These are phyloP conservation scores for Emmelina monodactyla DNA, from an alignment of 2,888 invertebrate species.

Conservation along the genomic window DNA sequence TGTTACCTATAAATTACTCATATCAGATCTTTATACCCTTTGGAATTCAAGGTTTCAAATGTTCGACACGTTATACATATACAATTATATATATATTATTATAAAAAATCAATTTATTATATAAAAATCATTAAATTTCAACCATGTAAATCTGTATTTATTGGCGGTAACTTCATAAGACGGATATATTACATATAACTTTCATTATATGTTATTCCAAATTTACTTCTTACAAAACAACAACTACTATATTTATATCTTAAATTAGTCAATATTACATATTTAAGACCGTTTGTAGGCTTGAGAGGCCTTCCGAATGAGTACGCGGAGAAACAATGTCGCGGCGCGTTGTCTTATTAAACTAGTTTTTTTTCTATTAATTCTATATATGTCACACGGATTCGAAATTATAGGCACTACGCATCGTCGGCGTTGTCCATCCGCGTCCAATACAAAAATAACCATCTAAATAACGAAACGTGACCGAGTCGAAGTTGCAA, in stretches of 20 bases:
- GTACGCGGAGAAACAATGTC: not conserved
- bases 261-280: slow-evolving; percentile 38
- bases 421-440: too few relatives aligned
- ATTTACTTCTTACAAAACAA: slow-evolving; percentile 62
- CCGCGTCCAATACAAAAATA: too few relatives aligned
- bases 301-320: too few relatives aligned
- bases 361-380: too few relatives aligned
- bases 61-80: slow-evolving; percentile 46
- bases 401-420: too few relatives aligned
- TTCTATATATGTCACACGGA: too few relatives aligned
- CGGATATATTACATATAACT: slow-evolving; percentile 61
- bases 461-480: too few relatives aligned
- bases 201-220: slow-evolving; percentile 55
- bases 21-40: slow-evolving; percentile 26
- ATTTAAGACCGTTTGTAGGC: slow-evolving; percentile 18
- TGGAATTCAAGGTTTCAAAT: slow-evolving; percentile 32
- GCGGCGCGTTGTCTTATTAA: slow-evolving; percentile 11
- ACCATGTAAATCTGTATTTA: slow-evolving; percentile 46
- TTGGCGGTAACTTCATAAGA: slow-evolving; percentile 53
- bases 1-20: slow-evolving; percentile 36
- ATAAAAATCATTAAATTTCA: slow-evolving; percentile 56
- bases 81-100: slow-evolving; percentile 39
- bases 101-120: slow-evolving; percentile 57
- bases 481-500: too few relatives aligned
- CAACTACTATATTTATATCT: slow-evolving; percentile 56